These are phyloP conservation scores for Cottus gobio DNA, from an alignment of 2,113 vertebrate species.

Conservation along the genomic window DNA sequence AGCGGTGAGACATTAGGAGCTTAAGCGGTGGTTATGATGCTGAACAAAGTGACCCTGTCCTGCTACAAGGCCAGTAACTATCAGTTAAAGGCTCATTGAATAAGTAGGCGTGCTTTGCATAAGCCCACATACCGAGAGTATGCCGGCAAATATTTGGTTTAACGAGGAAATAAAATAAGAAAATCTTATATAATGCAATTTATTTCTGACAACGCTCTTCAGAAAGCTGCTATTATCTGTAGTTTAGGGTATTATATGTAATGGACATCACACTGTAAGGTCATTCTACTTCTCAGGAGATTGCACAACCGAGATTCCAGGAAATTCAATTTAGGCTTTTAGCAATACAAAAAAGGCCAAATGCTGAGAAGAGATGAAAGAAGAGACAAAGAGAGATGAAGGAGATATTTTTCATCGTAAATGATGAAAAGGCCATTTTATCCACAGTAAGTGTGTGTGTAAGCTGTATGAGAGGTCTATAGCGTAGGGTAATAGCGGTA, in stretches of 20 bases:
- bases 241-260: constrained; percentile 4
- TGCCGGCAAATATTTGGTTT: neutral
- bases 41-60: constrained; percentile 52
- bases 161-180: neutral
- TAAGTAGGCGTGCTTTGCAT: neutral
- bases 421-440: constrained; percentile 9
- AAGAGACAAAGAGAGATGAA: constrained; percentile 8
- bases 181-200: constrained; percentile 20
- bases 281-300: constrained; percentile 11
- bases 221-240: constrained; percentile 23
- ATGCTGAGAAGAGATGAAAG: constrained; percentile 7
- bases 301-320: constrained; percentile 27
- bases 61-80: constrained; percentile 3
- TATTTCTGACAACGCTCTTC: constrained; percentile 1
- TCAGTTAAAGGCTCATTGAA: constrained; percentile 4
- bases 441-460: constrained; percentile 2
- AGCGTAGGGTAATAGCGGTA: neutral
- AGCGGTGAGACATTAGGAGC: neutral
- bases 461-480: neutral
- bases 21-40: constrained; percentile 20
- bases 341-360: constrained; percentile 15
- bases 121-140: neutral
- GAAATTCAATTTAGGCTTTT: constrained; percentile 27
- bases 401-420: neutral
- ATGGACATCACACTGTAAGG: neutral